These are phyloP conservation scores for Chauna torquata DNA, from an alignment of 2,113 vertebrate genomes.

Conservation along the genomic window DNA sequence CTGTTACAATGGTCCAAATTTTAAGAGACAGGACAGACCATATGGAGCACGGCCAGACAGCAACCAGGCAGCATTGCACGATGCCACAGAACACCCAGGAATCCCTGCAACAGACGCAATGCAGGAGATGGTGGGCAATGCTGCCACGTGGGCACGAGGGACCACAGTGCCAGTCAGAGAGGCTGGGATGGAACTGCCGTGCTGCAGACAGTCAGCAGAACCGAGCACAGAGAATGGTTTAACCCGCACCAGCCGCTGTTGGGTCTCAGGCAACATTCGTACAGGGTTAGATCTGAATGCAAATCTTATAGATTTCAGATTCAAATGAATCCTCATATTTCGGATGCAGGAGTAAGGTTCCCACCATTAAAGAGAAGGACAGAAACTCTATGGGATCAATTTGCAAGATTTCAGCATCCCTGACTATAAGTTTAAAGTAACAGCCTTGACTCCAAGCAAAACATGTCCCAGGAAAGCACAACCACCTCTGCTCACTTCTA, in stretches of 20 bases:
- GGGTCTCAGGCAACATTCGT: neutral
- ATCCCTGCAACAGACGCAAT: rapidly evolving
- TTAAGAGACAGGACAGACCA: neutral
- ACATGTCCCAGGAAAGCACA: neutral
- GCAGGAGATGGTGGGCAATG: neutral
- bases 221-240: rapidly evolving
- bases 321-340: neutral
- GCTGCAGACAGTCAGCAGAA: neutral
- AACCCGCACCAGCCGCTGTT: neutral
- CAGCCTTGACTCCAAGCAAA: neutral
- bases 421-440: neutral
- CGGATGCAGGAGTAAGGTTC: neutral
- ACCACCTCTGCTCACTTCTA: neutral
- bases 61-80: rapidly evolving
- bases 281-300: neutral
- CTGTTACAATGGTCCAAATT: neutral
- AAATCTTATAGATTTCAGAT: neutral
- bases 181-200: neutral
- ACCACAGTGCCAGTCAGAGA: neutral
- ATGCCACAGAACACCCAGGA: neutral
- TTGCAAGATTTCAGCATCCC: neutral
- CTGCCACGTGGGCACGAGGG: neutral
- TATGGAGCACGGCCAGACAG: neutral
- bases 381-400: neutral
- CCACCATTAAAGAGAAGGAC: neutral